These are phyloP conservation scores for Nephrotoma flavescens DNA, from an alignment of 2,888 invertebrate species.

Conservation along the genomic window DNA sequence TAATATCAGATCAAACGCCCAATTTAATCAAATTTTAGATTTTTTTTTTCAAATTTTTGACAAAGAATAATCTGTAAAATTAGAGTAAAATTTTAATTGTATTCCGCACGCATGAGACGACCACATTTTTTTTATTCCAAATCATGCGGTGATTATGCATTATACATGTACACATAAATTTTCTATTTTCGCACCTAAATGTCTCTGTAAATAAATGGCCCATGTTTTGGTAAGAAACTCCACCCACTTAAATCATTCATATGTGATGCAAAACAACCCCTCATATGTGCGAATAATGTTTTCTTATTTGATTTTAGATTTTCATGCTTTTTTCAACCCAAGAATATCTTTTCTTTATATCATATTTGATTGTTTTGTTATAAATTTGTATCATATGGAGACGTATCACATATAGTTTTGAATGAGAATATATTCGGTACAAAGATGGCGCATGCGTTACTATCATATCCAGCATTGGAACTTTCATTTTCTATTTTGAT, in stretches of 20 bases:
- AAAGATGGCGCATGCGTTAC: background rate
- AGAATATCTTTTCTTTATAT: background rate
- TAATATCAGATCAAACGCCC: too few species aligned
- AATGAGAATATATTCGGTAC: background rate
- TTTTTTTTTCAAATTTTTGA: too few species aligned
- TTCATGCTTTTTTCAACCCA: background rate
- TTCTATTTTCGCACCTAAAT: background rate
- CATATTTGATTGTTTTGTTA: background rate
- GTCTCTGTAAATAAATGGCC: background rate
- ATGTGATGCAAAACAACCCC: background rate
- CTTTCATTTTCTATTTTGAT: background rate
- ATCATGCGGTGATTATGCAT: too few species aligned
- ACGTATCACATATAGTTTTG: background rate
- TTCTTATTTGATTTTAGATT: background rate
- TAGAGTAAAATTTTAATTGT: too few species aligned
- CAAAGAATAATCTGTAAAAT: too few species aligned
- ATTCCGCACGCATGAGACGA: background rate
- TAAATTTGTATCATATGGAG: too few species aligned
- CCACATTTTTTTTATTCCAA: background rate
- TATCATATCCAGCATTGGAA: background rate
- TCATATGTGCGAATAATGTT: background rate
- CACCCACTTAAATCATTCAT: background rate
- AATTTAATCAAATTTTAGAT: too few species aligned
- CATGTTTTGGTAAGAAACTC: background rate
- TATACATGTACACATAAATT: background rate